Conservation (phyloP, 2,113 vertebrate species). For the Limanda limanda region DNA sequence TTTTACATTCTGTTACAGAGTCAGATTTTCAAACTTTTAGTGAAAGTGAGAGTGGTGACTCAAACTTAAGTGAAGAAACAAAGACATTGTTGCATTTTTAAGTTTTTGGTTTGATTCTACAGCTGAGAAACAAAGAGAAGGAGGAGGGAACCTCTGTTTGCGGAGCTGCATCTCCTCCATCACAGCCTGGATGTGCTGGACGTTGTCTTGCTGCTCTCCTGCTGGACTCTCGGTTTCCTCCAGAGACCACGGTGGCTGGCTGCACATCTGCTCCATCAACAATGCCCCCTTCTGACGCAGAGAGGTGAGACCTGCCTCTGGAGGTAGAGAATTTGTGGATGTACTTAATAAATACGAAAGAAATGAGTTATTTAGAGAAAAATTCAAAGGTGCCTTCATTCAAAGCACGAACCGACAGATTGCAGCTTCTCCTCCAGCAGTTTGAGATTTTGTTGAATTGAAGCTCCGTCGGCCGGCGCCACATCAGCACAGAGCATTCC, state of each 20-base stretch:
- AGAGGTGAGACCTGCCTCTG: constrained; percentile 84
- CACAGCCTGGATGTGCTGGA: constrained; percentile 94
- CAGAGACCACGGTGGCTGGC: constrained; percentile 89
- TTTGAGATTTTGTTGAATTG: constrained; percentile 97
- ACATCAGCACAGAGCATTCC: constrained; percentile 99
- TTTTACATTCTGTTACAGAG: too few relatives aligned
- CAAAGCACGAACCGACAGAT: constrained; percentile 89
- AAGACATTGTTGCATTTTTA: too few relatives aligned
- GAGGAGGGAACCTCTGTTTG: constrained; percentile 89
- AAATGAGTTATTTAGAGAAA: neutral
- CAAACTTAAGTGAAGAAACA: too few relatives aligned
- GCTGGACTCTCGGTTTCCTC: constrained; percentile 89
- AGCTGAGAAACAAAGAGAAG: too few relatives aligned
- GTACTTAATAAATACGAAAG: neutral
- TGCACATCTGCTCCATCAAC: constrained; percentile 94
- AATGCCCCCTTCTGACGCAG: constrained; percentile 94
- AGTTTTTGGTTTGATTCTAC: too few relatives aligned
- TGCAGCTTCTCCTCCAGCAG: constrained; percentile 98
- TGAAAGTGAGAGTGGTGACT: too few relatives aligned
- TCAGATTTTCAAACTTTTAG: too few relatives aligned
- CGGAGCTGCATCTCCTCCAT: constrained; percentile 99
- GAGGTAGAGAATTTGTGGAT: neutral
- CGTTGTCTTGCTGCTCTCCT: constrained; percentile 93
- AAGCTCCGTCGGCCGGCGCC: constrained; percentile 94
- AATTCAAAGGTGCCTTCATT: too few relatives aligned